These are phyloP conservation scores for Phoenicopterus ruber DNA, from an alignment of 2,113 vertebrate species.

Conservation along the genomic window DNA sequence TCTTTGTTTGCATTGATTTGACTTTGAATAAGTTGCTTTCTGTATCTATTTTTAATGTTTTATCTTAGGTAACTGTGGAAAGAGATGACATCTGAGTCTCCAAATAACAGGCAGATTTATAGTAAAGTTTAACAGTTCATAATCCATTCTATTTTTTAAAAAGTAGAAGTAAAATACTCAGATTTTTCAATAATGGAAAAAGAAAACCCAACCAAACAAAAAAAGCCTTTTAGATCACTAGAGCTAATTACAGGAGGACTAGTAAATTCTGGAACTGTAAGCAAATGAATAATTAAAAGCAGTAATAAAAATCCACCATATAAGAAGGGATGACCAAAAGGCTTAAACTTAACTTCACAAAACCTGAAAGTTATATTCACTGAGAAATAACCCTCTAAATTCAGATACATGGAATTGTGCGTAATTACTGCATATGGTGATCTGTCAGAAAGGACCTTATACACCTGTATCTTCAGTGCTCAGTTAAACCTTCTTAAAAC, in stretches of 20 bases:
- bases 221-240: not conserved
- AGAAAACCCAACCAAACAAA: not conserved
- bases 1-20: not conserved
- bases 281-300: not conserved
- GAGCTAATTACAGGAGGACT: not conserved
- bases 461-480: not conserved
- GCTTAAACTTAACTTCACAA: not conserved
- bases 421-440: not conserved
- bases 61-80: not conserved
- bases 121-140: not conserved
- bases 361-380: not conserved
- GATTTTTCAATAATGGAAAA: not conserved
- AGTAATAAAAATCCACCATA: not conserved
- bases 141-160: not conserved
- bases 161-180: not conserved
- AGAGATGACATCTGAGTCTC: not conserved
- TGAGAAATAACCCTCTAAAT: not conserved
- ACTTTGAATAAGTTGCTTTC: not conserved
- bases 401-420: not conserved
- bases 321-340: not conserved
- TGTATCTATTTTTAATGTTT: not conserved
- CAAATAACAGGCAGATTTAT: not conserved
- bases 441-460: not conserved
- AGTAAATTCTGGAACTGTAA: not conserved
- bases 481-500: not conserved